Percentiles rank a stretch among this genome's conserved stretches.
These are phyloP conservation scores for Haliclona indistincta DNA, from an alignment of 37 sponge, comb jelly and placozoan species.

Conservation along the genomic window DNA sequence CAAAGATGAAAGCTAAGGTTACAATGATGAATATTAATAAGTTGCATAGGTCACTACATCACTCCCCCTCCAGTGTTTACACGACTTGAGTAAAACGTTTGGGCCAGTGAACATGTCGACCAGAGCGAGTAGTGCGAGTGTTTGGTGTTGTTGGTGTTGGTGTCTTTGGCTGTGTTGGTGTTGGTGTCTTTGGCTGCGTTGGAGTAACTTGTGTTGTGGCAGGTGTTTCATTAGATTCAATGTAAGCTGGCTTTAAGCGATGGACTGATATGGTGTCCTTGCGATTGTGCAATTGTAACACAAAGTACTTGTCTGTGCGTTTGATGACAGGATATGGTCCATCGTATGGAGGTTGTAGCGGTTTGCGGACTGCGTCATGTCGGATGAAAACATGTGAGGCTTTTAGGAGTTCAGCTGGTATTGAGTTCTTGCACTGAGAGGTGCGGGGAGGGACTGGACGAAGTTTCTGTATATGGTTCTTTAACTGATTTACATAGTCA, in stretches of 20 bases:
- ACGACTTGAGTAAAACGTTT: background rate
- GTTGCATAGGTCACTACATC: no score
- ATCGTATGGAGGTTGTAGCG: constrained; percentile 61
- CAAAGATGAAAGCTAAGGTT: no score
- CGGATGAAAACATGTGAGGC: constrained; percentile 69
- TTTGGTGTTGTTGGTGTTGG: background rate
- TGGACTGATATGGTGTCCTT: constrained; percentile 48
- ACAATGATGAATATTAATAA: no score
- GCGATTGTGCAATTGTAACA: constrained; percentile 34
- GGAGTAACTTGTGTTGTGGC: background rate
- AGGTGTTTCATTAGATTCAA: background rate
- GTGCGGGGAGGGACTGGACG: constrained; percentile 4
- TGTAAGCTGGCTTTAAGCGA: constrained; percentile 65
- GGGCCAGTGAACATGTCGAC: constrained; percentile 5
- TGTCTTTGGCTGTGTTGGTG: background rate
- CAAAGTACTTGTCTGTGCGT: constrained; percentile 61
- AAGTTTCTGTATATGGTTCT: constrained; percentile 18
- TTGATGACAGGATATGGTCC: constrained; percentile 53
- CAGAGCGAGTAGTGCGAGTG: background rate
- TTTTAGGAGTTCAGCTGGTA: constrained; percentile 23
- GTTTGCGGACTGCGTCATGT: constrained; percentile 63
- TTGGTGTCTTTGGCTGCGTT: background rate
- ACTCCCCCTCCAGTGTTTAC: constrained; percentile 1
- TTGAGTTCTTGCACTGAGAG: constrained; percentile 14
- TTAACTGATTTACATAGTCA: constrained; percentile 15